phyloP scores from a whole-genome alignment of 2,888 invertebrate genomes.

The Agonopterix arenella region DNA sequence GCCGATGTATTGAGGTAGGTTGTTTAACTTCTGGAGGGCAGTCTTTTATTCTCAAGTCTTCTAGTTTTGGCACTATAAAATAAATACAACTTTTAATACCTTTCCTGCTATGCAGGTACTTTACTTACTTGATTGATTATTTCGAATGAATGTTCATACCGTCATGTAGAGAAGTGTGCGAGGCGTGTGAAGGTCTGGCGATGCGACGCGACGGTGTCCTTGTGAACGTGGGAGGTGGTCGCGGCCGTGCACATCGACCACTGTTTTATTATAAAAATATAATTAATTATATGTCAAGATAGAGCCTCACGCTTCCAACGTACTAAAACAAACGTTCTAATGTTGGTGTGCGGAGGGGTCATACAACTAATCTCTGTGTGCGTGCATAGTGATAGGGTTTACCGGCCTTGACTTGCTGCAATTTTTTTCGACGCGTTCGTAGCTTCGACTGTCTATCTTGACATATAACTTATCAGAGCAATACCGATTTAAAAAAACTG shows the following conservation, averaged over 20 bases:
- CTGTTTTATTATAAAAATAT: slow-evolving; percentile 37
- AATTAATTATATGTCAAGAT: not conserved
- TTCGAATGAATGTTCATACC: slow-evolving; percentile 30
- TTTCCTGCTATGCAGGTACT: not conserved
- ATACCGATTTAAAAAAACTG: no score
- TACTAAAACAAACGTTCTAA: no score
- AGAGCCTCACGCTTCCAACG: no score
- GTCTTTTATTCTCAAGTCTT: slow-evolving; percentile 76
- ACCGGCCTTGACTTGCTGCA: no score
- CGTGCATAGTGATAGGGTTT: no score
- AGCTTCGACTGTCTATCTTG: no score
- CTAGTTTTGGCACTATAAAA: slow-evolving; percentile 65
- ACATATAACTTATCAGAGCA: no score
- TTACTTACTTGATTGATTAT: not conserved
- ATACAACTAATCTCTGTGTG: no score
- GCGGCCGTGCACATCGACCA: slow-evolving; percentile 76
- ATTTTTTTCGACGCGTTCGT: no score
- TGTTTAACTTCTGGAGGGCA: slow-evolving; percentile 69
- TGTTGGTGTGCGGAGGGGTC: no score
- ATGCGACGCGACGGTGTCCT: slow-evolving; percentile 87
- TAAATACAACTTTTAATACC: slow-evolving; percentile 5
- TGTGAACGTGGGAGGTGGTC: slow-evolving; percentile 84
- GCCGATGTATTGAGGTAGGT: slow-evolving; percentile 70
- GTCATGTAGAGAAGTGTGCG: slow-evolving; percentile 59
- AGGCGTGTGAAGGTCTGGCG: slow-evolving; percentile 73